A percentile compares a stretch with the other conserved stretches of the same genome.
Conservation (phyloP, 35 echinoderm and acorn worm species). For the Patiria miniata region DNA sequence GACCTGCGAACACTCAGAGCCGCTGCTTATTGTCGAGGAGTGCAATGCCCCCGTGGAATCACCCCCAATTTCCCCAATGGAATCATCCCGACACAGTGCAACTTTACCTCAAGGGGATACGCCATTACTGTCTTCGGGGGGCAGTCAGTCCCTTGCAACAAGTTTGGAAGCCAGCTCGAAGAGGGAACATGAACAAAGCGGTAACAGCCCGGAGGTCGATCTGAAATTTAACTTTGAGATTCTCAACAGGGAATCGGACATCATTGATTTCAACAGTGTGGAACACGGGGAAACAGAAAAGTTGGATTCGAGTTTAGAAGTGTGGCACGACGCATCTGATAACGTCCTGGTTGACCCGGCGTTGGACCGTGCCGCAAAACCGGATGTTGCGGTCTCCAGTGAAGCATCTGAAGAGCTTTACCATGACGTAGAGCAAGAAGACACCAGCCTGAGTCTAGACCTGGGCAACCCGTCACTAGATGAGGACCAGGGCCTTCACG, state of each 20-base stretch:
- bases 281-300: neutral
- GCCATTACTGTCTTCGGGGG: neutral
- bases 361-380: too few species aligned
- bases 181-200: neutral
- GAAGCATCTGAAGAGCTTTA: neutral
- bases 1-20: neutral
- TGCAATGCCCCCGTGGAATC: neutral
- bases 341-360: neutral
- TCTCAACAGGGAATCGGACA: constrained; percentile 9
- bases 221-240: neutral
- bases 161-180: neutral
- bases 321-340: neutral
- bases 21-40: neutral
- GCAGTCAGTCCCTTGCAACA: neutral
- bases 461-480: neutral
- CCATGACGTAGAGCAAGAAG: neutral
- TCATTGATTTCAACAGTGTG: neutral
- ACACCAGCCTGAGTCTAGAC: neutral
- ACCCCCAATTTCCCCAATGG: neutral
- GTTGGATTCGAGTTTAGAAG: neutral
- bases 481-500: neutral
- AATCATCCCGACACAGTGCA: neutral
- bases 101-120: neutral
- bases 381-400: neutral
- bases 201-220: neutral